Percentiles rank a stretch among this genome's conserved stretches.
phyloP scores from a whole-genome alignment of 2,888 invertebrate species.

The Drosophila parthenogenetica region DNA sequence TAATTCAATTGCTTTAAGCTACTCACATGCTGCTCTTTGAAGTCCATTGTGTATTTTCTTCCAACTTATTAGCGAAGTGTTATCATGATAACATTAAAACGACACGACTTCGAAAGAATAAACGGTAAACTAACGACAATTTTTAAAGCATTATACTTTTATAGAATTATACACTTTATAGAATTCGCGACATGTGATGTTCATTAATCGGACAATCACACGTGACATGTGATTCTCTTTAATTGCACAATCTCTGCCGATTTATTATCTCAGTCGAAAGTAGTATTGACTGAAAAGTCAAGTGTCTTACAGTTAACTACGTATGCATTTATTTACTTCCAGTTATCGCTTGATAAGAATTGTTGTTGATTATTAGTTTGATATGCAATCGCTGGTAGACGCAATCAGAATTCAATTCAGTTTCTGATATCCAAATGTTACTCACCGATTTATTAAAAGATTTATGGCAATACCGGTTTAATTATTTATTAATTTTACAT shows the following conservation, averaged over 20 bases:
- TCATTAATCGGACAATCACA: too few relatives aligned
- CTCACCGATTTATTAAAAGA: background rate
- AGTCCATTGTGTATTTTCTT: slow-evolving; percentile 25
- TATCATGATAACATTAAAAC: background rate
- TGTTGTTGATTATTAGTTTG: background rate
- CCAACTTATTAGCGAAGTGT: background rate
- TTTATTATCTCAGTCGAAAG: too few relatives aligned
- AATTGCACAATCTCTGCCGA: too few relatives aligned
- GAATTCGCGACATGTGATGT: too few relatives aligned
- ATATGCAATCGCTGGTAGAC: background rate
- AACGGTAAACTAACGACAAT: too few relatives aligned
- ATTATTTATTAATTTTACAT: background rate
- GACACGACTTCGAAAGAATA: too few relatives aligned
- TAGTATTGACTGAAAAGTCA: background rate
- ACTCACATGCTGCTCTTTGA: slow-evolving; percentile 50
- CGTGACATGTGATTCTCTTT: too few relatives aligned
- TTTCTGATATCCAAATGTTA: background rate
- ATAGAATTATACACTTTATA: too few relatives aligned
- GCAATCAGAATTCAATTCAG: background rate
- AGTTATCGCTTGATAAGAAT: background rate
- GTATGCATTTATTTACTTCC: background rate
- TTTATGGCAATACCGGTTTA: too few relatives aligned
- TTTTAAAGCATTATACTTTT: too few relatives aligned
- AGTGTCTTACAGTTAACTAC: background rate
- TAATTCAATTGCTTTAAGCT: background rate